Evolutionary conservation across 2,797 vertebrate species (phyloP).

Genomic region (Lacerta agilis): DNA sequence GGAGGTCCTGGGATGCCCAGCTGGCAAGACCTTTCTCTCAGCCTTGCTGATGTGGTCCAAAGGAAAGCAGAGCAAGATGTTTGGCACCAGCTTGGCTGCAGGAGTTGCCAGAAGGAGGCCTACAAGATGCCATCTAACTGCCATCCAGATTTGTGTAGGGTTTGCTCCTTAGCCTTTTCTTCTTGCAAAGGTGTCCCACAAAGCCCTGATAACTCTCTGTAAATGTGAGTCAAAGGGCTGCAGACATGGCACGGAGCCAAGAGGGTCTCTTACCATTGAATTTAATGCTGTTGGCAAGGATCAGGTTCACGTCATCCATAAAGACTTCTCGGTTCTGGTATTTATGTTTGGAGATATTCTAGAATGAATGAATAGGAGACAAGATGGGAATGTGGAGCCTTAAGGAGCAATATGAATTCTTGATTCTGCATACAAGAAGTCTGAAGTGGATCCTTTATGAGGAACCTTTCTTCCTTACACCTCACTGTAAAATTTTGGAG

Average conservation of each 20-base stretch:
- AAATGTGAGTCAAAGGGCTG: not conserved
- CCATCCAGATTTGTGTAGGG: no score
- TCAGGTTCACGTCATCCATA: conserved; percentile 90
- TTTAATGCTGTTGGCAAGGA: conserved; percentile 94
- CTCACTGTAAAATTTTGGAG: not conserved
- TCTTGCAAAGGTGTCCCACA: no score
- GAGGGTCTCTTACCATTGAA: conserved; percentile 87
- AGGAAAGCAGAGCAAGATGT: no score
- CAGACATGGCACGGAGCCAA: no score
- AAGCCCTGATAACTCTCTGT: no score
- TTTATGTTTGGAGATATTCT: conserved; percentile 99
- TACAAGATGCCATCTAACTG: no score
- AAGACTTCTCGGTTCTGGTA: conserved; percentile 96
- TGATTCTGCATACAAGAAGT: not conserved
- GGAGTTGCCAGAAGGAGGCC: no score
- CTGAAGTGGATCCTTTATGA: not conserved
- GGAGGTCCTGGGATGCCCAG: no score
- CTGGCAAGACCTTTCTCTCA: no score
- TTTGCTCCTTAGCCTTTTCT: no score
- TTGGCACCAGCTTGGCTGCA: no score
- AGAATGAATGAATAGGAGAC: conserved; percentile 62
- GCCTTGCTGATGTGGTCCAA: no score
- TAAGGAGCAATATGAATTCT: not conserved
- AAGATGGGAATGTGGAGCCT: conserved; percentile 29
- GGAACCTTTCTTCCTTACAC: not conserved